Evolutionary conservation across 2,797 vertebrate species (phyloP), one percentile per base, ranked within the genome.

Genomic region (Anguilla anguilla): DNA sequence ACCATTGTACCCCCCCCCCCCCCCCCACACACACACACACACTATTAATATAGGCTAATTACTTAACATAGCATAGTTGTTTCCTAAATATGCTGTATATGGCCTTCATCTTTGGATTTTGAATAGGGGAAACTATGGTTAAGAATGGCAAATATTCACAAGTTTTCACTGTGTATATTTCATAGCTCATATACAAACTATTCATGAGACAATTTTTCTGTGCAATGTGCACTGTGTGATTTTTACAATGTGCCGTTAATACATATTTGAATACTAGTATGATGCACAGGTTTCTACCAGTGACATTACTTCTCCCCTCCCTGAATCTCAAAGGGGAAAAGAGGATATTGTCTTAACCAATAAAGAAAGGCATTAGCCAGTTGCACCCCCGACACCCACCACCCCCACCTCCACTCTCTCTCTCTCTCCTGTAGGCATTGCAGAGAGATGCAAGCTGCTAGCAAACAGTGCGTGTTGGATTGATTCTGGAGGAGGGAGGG

Each of bases 371-470:
- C 83, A 46, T 86, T 64, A 91, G 85, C 86, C 86, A 90, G 86
- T 83, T 84, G 31, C 86, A 87, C 86, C 64, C 88, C 87, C 28
- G 6, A 15, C 22, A 67, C n/a, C 25, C 46, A 61, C 88, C 85
- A 82, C 49, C 85, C 87, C 89, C 91, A 88, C 91, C 84, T 61
- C 31, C 43, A 43, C 85, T 89, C 10, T 87, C 86, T 83, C 6
- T 83, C 6, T 88, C 86, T 88, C 91, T 93, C 88, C 92, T 92
- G 89, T 91, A 86, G 91, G 92, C 89, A 89, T 90, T 91, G 89
- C 89, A n/a, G 90, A 86, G 90, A 74, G 90, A 94, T 92, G 93
- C 93, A 87, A 83, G 82, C 86, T 77, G 69, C 89, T 84, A 91
- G 88, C 88, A 85, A 84, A 81, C 87, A 86, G 72, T 85, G 88